Evolutionary conservation across 2,113 vertebrate species (phyloP), one percentile per base, ranked within the genome.

Genomic region (Condylura cristata): DNA sequence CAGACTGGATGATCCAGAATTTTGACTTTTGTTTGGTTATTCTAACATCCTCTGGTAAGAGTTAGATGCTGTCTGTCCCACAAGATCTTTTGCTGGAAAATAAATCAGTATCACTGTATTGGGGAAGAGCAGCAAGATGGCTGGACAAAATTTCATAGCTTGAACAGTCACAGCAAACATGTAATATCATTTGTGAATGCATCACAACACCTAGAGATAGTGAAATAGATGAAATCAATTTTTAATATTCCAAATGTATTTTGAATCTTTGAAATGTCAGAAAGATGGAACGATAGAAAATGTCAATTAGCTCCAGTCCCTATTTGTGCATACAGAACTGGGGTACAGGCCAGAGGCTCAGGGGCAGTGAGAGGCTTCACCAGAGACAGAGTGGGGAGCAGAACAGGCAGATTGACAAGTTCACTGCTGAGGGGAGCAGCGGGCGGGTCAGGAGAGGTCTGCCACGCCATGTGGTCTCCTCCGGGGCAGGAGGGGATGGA

Each of bases 21-120:
- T 80, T 80, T 74, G 44, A 32, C n/a, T 94, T 91, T 71, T 30
- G 16, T 63, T 96, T 81, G 84, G 34, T n/a, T 82, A 0, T 83
- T 58, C 70, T 82, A 58, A 56, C 5, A 60, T 14, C 74, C 12
- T 94, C 81, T 90, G 65, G 18, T 51, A 61, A 72, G 75, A 80
- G 18, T 46, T 87, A 80, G 63, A 79, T 79, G 5, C 26, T 74
- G 4, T 66, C 16, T 74, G 0, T 61, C 22, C 8, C 28, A 44
- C 26, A 32, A 17, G 28, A 32, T 46, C 30, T 39, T 85, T 90
- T 17, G 22, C 32, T 76, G 8, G n/a, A 58, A 92, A 88, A 30
- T 37, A 10, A 81, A 26, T 44, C 10, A 84, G 75, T 68, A 86
- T 81, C 7, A 84, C 79, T 87, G 56, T 48, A 53, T 26, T 17